Conservation (phyloP, 2,113 vertebrate genomes). For the Promerops cafer region DNA sequence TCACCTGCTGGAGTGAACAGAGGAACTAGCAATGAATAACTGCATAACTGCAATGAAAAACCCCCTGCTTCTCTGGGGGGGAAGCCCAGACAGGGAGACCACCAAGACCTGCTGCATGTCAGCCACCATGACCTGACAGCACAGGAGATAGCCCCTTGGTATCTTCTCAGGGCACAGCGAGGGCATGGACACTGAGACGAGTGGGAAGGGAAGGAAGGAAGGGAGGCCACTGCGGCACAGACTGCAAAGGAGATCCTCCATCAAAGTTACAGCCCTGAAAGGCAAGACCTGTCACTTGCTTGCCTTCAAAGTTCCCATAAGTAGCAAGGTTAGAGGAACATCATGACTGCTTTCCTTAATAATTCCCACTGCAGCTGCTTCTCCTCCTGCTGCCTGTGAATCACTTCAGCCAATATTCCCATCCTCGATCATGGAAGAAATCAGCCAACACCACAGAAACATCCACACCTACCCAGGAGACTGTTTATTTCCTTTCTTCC, state of each 20-base stretch:
- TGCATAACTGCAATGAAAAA: not conserved
- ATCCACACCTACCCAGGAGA: not conserved
- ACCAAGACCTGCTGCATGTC: not conserved
- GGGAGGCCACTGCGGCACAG: not conserved
- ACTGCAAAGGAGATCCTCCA: not conserved
- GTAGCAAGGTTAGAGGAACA: not conserved
- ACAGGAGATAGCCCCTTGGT: not conserved
- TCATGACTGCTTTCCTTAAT: not conserved
- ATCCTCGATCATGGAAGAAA: not conserved
- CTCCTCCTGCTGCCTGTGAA: not conserved
- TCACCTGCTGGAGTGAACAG: constrained; percentile 36
- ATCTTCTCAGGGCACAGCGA: not conserved
- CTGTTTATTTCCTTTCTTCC: not conserved
- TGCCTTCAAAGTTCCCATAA: not conserved
- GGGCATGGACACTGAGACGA: rapidly evolving
- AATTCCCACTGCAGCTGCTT: not conserved
- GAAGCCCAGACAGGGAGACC: not conserved
- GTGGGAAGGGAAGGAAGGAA: not conserved
- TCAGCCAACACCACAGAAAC: not conserved
- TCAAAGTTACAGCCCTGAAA: not conserved
- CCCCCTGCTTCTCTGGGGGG: not conserved
- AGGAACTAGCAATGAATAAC: not conserved
- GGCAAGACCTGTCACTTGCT: not conserved
- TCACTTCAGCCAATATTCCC: not conserved
- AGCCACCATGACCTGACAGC: not conserved